Conservation (phyloP, 2,113 vertebrate genomes). For the Halichoerus grypus region DNA sequence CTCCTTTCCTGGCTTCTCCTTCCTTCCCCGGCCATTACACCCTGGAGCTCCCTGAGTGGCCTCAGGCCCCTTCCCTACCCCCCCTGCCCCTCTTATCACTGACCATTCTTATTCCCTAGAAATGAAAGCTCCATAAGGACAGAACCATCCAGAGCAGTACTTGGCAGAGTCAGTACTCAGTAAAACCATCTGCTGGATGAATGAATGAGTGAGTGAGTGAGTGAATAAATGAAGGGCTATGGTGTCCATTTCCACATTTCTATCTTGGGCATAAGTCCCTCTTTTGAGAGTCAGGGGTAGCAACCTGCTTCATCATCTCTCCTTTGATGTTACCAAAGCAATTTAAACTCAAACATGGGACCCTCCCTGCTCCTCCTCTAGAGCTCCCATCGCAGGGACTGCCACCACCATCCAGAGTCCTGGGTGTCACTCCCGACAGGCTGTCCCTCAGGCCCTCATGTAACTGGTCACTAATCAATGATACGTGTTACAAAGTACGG, state of each 20-base stretch:
- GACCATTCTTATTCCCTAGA: not conserved
- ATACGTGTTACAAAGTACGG: not conserved
- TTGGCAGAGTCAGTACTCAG: not conserved
- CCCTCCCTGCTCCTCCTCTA: not conserved
- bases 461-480: not conserved
- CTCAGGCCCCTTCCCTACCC: not conserved
- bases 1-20: not conserved
- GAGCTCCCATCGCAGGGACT: not conserved
- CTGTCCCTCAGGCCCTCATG: not conserved
- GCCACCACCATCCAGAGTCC: not conserved
- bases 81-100: not conserved
- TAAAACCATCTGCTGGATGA: not conserved
- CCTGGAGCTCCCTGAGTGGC: not conserved
- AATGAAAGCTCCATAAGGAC: not conserved
- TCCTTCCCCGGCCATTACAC: not conserved
- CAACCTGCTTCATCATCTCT: not conserved
- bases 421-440: too few relatives aligned
- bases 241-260: not conserved
- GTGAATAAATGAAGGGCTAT: not conserved
- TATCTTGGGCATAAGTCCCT: not conserved
- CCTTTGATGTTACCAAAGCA: not conserved
- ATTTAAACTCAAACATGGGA: not conserved
- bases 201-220: not conserved
- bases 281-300: not conserved
- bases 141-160: not conserved